Base-by-base conservation (phyloP, 1,140 invertebrate genomes). In the Parasteatoda tepidariorum region DNA sequence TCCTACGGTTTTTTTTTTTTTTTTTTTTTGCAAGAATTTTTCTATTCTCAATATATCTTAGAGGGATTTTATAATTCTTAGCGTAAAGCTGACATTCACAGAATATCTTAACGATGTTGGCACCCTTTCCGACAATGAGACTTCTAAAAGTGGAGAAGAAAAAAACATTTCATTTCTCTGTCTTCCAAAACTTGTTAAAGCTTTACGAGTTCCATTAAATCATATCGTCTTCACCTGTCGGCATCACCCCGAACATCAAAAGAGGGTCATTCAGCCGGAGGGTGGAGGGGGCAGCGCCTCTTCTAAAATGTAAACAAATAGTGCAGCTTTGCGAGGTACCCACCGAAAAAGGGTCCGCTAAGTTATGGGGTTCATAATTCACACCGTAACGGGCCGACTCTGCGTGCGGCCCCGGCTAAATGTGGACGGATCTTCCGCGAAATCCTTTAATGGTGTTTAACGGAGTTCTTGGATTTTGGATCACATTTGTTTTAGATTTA, bases 231-330 rank as follows among this genome's bases (percentile, higher is more conserved):
- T 30, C 68, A 71, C 68, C 68, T 71, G 68, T 71, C 68, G 68
- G 41, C n/a, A 28, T n/a, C n/a, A n/a, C n/a, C n/a, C n/a, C n/a
- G n/a, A n/a, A 71, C 68, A 55, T 71, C 68, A 71, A 71, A 71
- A 24, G 28, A 30, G 48, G 34, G 41, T 22, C n/a, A 13, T 28
- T 22, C 24, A 59, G 7, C 57, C 9, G 66, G 24, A 41, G 24
- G 38, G 22, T 6, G 28, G 34, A 71, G 41, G 41, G 41, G 24
- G 41, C n/a, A 68, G 15, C 31, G 24, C 30, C 11, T 71, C 68
- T 55, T n/a, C 41, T 18, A 26, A 57, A 41, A 71, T 71, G 33
- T 71, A 71, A 71, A 71, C 68, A 71, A 71, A 71, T 71, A 71
- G 68, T 57, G 24, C 26, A 7, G n/a, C 68, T 26, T n/a, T 70